phyloP scores from a whole-genome alignment of 1,140 invertebrate genomes.

The Pseudomyrmex gracilis region DNA sequence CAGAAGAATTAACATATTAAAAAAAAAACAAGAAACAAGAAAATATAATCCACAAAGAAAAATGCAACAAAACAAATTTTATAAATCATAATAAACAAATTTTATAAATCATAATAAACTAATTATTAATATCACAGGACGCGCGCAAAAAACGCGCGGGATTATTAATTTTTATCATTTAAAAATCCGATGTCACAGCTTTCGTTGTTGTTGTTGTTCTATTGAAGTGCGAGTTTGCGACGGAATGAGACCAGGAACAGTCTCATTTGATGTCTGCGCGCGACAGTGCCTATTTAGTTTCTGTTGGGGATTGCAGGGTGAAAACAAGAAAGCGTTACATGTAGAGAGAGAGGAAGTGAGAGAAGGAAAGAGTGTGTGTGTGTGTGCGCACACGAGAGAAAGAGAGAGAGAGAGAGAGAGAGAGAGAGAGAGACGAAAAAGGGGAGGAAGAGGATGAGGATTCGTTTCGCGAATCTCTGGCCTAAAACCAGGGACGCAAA shows the following conservation, averaged over 20 bases:
- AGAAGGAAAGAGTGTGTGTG: too few relatives aligned
- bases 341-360: neutral
- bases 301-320: slow-evolving; percentile 35
- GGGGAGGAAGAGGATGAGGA: slow-evolving; percentile 20
- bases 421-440: neutral
- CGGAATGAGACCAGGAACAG: slow-evolving; percentile 28
- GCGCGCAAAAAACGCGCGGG: too few relatives aligned
- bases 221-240: slow-evolving; percentile 9
- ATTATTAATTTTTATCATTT: slow-evolving; percentile 26
- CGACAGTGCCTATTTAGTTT: slow-evolving; percentile 57
- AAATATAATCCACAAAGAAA: neutral
- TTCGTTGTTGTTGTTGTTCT: neutral
- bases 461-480: slow-evolving; percentile 63
- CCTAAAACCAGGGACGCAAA: slow-evolving; percentile 67
- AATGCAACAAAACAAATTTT: too few relatives aligned
- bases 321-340: slow-evolving; percentile 27
- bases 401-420: neutral
- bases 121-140: neutral
- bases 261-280: slow-evolving; percentile 50
- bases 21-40: too few relatives aligned
- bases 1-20: neutral
- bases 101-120: neutral
- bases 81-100: neutral
- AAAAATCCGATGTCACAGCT: neutral
- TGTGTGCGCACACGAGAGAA: too few relatives aligned